phyloP scores from a whole-genome alignment of 2,888 invertebrate species.

The Papilio demoleus region DNA sequence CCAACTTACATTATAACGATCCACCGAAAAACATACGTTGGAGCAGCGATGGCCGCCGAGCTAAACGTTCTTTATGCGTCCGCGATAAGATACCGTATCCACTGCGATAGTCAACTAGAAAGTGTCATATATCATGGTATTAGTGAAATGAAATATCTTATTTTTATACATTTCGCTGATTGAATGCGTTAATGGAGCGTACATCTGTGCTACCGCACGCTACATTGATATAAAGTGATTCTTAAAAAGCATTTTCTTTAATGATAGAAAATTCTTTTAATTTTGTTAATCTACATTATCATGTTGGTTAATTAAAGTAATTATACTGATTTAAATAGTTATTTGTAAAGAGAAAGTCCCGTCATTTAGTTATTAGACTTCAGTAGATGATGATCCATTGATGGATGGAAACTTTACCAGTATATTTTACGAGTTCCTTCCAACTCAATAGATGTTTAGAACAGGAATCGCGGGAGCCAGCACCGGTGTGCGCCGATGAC shows the following conservation, averaged over 20 bases:
- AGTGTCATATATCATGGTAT: slow-evolving; percentile 68
- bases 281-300: slow-evolving; percentile 13
- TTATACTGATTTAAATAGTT: slow-evolving; percentile 17
- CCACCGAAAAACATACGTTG: slow-evolving; percentile 56
- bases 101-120: slow-evolving; percentile 60
- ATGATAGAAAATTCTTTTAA: slow-evolving; percentile 7
- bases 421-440: background rate
- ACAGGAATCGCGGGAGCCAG: background rate
- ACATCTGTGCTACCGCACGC: slow-evolving; percentile 40
- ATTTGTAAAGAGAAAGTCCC: slow-evolving; percentile 3
- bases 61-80: slow-evolving; percentile 47
- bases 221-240: background rate
- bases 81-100: slow-evolving; percentile 59
- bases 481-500: slow-evolving; percentile 14
- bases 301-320: slow-evolving; percentile 9
- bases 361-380: background rate
- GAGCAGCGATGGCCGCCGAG: slow-evolving; percentile 45
- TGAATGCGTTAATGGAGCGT: slow-evolving; percentile 39
- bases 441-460: background rate
- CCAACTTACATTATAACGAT: slow-evolving; percentile 76
- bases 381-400: background rate
- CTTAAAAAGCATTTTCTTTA: slow-evolving; percentile 17
- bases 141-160: slow-evolving; percentile 57
- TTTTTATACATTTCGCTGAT: slow-evolving; percentile 49
- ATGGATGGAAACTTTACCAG: background rate